These are phyloP conservation scores for Gallinago undulata DNA, from an alignment of 2,113 vertebrate species.

Conservation along the genomic window DNA sequence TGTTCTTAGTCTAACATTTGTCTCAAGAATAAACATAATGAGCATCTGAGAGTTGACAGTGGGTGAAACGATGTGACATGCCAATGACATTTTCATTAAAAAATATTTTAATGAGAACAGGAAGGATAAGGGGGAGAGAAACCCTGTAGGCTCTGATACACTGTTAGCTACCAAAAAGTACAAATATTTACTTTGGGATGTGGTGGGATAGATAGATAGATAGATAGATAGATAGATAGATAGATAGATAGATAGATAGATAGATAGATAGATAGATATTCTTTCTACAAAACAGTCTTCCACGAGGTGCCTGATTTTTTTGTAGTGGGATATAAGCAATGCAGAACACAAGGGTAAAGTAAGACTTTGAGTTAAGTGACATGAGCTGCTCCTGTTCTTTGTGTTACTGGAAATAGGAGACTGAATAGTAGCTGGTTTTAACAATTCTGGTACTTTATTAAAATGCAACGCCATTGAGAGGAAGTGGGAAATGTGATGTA, in stretches of 20 bases:
- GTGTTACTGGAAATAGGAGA: neutral
- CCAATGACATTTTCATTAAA: slow-evolving; percentile 56
- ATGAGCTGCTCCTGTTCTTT: neutral
- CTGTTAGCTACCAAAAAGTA: neutral
- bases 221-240: neutral
- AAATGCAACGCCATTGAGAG: neutral
- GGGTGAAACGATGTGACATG: slow-evolving; percentile 49
- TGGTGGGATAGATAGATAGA: neutral
- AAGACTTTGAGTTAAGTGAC: neutral
- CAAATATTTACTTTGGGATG: neutral
- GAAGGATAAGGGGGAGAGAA: neutral
- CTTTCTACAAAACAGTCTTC: neutral
- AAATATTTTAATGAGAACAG: slow-evolving; percentile 58
- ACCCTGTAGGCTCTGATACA: neutral
- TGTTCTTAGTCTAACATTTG: neutral
- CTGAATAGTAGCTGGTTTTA: neutral
- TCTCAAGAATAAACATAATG: slow-evolving; percentile 28
- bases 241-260: neutral
- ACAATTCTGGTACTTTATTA: neutral
- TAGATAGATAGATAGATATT: neutral
- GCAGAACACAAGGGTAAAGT: neutral
- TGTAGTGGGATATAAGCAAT: neutral
- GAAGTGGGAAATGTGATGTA: neutral
- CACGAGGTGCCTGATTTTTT: neutral
- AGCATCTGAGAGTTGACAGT: slow-evolving; percentile 23